Percentiles rank a stretch among this genome's conserved stretches.
Evolutionary conservation across 2,888 invertebrate species (phyloP).

Genomic region (Meteorus colon): DNA sequence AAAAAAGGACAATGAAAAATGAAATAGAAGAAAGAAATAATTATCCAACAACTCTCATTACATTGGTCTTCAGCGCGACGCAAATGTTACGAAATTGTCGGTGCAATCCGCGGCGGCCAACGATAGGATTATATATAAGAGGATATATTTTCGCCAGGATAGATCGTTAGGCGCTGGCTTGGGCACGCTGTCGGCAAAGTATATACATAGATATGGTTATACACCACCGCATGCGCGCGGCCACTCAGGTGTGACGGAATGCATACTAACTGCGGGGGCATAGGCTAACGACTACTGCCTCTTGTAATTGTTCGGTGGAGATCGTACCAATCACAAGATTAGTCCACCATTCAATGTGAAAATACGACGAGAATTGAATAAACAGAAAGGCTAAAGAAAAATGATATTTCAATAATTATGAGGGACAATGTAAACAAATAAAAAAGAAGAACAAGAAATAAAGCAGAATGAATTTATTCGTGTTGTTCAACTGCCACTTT

Average conservation of each 20-base stretch:
- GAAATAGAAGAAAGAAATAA: neutral
- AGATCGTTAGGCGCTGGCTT: conserved; percentile 23
- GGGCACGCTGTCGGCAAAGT: conserved; percentile 44
- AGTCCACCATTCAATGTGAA: neutral
- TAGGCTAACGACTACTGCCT: conserved; percentile 71
- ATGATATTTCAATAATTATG: neutral
- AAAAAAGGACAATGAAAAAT: neutral
- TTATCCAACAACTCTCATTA: neutral
- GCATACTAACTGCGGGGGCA: conserved; percentile 67
- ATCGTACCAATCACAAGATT: conserved; percentile 59
- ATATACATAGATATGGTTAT: neutral
- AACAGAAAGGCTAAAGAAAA: neutral
- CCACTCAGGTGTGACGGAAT: conserved; percentile 70
- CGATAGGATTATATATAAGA: neutral
- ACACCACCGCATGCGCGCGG: conserved; percentile 54
- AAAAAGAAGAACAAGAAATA: neutral
- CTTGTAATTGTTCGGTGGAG: conserved; percentile 67
- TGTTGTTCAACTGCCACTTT: too few species aligned
- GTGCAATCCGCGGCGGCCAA: neutral
- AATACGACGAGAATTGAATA: neutral
- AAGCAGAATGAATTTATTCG: neutral
- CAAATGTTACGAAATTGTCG: conserved; percentile 29
- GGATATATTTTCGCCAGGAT: conserved; percentile 27
- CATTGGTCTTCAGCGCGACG: neutral
- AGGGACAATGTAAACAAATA: neutral